These are phyloP conservation scores for Leptonema lineaticorne DNA, from an alignment of 1,140 invertebrate genomes.

Conservation along the genomic window DNA sequence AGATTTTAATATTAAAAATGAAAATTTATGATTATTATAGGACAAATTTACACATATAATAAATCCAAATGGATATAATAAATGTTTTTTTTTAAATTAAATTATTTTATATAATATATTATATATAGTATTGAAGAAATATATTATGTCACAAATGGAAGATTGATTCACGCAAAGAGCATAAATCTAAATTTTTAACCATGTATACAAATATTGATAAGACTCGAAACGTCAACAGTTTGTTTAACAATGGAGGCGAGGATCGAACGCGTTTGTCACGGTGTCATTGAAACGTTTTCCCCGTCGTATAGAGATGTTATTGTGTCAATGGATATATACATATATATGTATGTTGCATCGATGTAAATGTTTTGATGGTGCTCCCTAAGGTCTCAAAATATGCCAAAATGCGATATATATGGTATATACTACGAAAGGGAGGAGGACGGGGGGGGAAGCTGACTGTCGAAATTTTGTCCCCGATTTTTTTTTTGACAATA, in stretches of 20 bases:
- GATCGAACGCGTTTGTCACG: constrained; percentile 10
- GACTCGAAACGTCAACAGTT: constrained; percentile 19
- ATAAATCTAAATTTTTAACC: no score
- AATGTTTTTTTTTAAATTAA: no score
- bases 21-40: no score
- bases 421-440: not conserved
- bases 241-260: not conserved
- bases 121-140: no score
- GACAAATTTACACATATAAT: no score
- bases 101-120: no score
- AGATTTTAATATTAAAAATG: no score
- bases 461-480: constrained; percentile 6
- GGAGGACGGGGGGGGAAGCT: not conserved
- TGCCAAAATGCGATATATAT: not conserved
- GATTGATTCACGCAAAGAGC: no score
- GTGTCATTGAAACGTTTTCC: constrained; percentile 8
- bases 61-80: no score
- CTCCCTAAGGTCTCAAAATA: no score
- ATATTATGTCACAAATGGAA: no score
- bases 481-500: not conserved
- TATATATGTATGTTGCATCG: constrained; percentile 4
- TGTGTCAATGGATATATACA: constrained; percentile 15
- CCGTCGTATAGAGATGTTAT: constrained; percentile 22
- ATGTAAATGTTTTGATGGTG: constrained; percentile 28
- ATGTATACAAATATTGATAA: no score